These are phyloP conservation scores for rabbit (Oryctolagus cuniculus) DNA, from an alignment of 2,113 vertebrate species.

Conservation along the genomic window DNA sequence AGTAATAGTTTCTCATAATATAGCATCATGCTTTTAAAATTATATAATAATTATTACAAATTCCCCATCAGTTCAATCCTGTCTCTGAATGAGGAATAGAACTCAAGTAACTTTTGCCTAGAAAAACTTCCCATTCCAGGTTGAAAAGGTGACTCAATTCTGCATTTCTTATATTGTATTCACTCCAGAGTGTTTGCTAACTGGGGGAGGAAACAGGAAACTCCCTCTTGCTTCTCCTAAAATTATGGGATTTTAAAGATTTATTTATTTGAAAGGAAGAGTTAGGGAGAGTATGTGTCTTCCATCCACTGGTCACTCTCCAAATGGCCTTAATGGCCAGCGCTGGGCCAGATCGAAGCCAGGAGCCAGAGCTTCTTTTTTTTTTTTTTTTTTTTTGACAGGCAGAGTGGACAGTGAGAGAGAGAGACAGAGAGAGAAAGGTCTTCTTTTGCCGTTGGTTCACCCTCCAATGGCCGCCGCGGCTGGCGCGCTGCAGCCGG, in stretches of 20 bases:
- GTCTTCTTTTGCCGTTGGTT: too few relatives aligned
- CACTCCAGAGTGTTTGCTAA: neutral
- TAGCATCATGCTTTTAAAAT: neutral
- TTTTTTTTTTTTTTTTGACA: too few relatives aligned
- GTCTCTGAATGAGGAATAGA: neutral
- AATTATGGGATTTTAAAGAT: neutral
- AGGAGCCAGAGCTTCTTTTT: too few relatives aligned
- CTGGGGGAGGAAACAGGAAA: neutral
- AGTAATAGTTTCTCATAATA: neutral
- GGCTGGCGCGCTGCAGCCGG: too few relatives aligned
- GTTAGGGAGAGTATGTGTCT: too few relatives aligned
- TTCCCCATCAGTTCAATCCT: neutral
- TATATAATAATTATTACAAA: neutral
- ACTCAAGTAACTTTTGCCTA: neutral
- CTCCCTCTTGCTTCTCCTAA: neutral
- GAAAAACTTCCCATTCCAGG: neutral
- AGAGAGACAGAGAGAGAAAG: too few relatives aligned
- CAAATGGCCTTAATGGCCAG: too few relatives aligned
- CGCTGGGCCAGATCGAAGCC: too few relatives aligned
- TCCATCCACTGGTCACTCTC: too few relatives aligned
- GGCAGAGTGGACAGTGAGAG: too few relatives aligned
- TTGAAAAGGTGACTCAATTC: neutral
- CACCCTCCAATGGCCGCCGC: too few relatives aligned
- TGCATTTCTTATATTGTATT: neutral
- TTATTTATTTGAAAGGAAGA: too few relatives aligned